Percentiles rank a stretch among this genome's conserved stretches.
These are phyloP conservation scores for Pardosa pseudoannulata DNA, from an alignment of 2,888 invertebrate genomes.

Conservation along the genomic window DNA sequence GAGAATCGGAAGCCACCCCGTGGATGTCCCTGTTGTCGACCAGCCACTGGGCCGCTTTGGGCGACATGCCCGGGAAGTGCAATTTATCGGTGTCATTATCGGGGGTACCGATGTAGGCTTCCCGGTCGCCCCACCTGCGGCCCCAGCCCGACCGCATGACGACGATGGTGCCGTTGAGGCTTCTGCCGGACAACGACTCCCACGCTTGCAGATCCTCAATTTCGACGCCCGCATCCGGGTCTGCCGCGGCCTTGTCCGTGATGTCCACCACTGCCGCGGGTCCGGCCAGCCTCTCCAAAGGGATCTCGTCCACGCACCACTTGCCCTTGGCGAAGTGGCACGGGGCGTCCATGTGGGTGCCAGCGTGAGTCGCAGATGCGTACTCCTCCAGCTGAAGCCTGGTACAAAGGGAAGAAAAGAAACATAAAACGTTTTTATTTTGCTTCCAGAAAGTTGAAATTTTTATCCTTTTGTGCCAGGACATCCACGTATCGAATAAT, in stretches of 20 bases:
- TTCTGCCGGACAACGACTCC: slow-evolving; percentile 78
- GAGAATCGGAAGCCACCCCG: slow-evolving; percentile 83
- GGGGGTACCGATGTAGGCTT: slow-evolving; percentile 72
- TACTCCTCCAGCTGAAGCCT: slow-evolving; percentile 81
- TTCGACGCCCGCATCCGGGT: slow-evolving; percentile 51
- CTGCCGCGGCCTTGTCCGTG: slow-evolving; percentile 37
- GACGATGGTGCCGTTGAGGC: slow-evolving; percentile 78
- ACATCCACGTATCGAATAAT: no score
- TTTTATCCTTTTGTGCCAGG: no score
- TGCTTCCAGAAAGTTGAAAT: no score
- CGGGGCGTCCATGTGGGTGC: slow-evolving; percentile 83
- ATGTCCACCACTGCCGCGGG: slow-evolving; percentile 75
- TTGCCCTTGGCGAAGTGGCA: slow-evolving; percentile 80
- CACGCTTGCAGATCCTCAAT: slow-evolving; percentile 75
- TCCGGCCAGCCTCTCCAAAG: slow-evolving; percentile 78
- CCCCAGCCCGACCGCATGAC: slow-evolving; percentile 78
- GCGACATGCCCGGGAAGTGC: slow-evolving; percentile 80
- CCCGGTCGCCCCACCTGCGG: slow-evolving; percentile 74
- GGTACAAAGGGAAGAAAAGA: no score
- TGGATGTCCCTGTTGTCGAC: slow-evolving; percentile 81
- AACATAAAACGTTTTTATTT: no score
- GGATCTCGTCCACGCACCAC: slow-evolving; percentile 80
- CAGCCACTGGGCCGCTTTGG: slow-evolving; percentile 82
- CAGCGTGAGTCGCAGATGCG: slow-evolving; percentile 81
- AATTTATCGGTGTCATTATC: slow-evolving; percentile 45